Percentiles rank a stretch among this genome's conserved stretches.
Conservation (phyloP, 1,140 invertebrate genomes). For the Phocides pigmalion region DNA sequence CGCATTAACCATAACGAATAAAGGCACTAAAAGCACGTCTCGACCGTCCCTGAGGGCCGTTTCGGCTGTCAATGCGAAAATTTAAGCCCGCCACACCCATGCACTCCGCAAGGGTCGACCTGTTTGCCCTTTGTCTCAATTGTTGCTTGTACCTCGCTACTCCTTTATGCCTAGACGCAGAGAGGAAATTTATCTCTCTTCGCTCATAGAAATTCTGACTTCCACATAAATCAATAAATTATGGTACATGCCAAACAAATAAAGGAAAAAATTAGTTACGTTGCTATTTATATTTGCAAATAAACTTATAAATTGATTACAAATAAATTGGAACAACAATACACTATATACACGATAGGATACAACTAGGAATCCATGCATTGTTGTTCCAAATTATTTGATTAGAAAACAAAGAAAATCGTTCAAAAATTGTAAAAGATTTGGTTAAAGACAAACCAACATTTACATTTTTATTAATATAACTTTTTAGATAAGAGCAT, state of each 20-base stretch:
- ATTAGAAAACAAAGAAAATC: too few relatives aligned
- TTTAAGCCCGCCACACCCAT: constrained; percentile 80
- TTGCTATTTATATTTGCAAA: too few relatives aligned
- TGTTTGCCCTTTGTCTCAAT: constrained; percentile 76
- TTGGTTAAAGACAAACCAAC: too few relatives aligned
- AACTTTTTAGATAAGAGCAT: too few relatives aligned
- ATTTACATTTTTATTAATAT: too few relatives aligned
- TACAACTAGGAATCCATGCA: too few relatives aligned
- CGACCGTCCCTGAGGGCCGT: constrained; percentile 72
- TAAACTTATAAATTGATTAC: too few relatives aligned
- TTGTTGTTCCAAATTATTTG: too few relatives aligned
- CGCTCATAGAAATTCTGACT: background rate
- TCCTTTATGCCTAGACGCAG: constrained; percentile 52
- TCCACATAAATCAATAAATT: background rate
- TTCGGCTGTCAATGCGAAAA: constrained; percentile 82
- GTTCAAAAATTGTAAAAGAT: too few relatives aligned
- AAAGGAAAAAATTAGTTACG: too few relatives aligned
- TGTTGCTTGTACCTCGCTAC: constrained; percentile 55
- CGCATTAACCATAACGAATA: constrained; percentile 82
- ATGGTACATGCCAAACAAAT: background rate
- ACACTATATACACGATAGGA: too few relatives aligned
- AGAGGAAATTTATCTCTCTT: constrained; percentile 37
- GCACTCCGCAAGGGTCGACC: constrained; percentile 74
- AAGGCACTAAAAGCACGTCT: constrained; percentile 78
- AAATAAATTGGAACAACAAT: too few relatives aligned